Conservation (phyloP, 64 coral and sea anemone genomes). For the Astreopora myriophthalma region DNA sequence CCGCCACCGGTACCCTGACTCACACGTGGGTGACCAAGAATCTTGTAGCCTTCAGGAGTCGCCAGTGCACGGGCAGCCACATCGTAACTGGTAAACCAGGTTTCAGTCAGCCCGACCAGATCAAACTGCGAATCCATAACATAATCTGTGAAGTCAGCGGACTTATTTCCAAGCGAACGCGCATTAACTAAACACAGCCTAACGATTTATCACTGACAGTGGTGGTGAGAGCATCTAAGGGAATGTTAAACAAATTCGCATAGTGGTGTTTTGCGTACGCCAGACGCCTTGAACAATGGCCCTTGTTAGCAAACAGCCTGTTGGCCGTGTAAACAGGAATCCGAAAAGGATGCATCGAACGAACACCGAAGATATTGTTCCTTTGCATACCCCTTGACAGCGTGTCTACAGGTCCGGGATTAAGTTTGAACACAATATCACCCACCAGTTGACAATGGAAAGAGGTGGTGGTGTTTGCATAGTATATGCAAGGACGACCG, state of each 20-base stretch:
- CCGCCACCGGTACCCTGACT: background rate
- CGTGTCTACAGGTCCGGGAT: too few species aligned
- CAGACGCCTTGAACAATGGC: background rate
- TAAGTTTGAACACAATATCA: too few species aligned
- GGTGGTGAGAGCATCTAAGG: background rate
- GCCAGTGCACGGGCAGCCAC: background rate
- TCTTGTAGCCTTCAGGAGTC: background rate
- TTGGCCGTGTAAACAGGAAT: too few species aligned
- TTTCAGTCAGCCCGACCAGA: background rate
- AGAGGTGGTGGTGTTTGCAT: too few species aligned
- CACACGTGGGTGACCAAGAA: background rate
- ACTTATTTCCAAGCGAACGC: background rate
- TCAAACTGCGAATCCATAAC: background rate
- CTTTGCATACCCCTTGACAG: too few species aligned
- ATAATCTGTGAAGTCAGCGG: constrained; percentile 7
- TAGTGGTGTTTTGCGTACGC: background rate
- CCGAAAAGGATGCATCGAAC: too few species aligned
- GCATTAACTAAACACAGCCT: background rate
- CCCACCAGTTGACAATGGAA: too few species aligned
- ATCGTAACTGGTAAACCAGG: background rate
- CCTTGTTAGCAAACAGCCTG: too few species aligned
- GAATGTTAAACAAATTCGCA: background rate
- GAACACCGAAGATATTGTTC: too few species aligned
- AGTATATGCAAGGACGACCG: too few species aligned
- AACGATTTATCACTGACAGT: background rate